Evolutionary conservation across 2,888 invertebrate genomes (phyloP).

Genomic region (Exephanes ischioxanthus): DNA sequence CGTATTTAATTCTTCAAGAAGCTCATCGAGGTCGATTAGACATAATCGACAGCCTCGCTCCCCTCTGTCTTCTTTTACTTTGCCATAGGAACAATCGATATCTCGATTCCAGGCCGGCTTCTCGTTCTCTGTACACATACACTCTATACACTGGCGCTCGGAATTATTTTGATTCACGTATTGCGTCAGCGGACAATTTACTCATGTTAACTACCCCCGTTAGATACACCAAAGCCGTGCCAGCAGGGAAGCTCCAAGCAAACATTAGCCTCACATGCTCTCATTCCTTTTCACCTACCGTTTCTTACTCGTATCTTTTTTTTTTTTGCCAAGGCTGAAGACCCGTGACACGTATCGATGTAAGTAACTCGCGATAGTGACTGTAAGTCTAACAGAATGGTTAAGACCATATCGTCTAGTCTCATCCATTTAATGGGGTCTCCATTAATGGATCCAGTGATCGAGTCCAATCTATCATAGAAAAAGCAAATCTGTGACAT

Average conservation of each 20-base stretch:
- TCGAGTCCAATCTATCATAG: no score
- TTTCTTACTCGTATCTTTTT: neutral
- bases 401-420: neutral
- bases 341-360: slow-evolving; percentile 19
- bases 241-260: slow-evolving; percentile 18
- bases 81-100: slow-evolving; percentile 51
- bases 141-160: slow-evolving; percentile 13
- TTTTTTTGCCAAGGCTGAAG: slow-evolving; percentile 19
- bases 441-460: no score
- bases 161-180: slow-evolving; percentile 45
- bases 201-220: slow-evolving; percentile 18
- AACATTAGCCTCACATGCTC: slow-evolving; percentile 32
- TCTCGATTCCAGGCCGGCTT: slow-evolving; percentile 47
- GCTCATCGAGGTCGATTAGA: slow-evolving; percentile 63
- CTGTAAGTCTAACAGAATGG: neutral
- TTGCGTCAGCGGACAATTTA: slow-evolving; percentile 45
- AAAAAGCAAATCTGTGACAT: no score
- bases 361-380: neutral
- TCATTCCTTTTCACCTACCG: neutral
- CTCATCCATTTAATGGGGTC: neutral
- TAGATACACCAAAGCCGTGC: neutral
- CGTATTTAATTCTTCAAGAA: slow-evolving; percentile 38
- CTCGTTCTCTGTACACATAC: slow-evolving; percentile 4
- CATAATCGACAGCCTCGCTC: slow-evolving; percentile 49
- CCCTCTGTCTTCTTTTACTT: slow-evolving; percentile 14